These are phyloP conservation scores for Leuciscus waleckii DNA, from an alignment of 2,797 vertebrate species.

Conservation along the genomic window DNA sequence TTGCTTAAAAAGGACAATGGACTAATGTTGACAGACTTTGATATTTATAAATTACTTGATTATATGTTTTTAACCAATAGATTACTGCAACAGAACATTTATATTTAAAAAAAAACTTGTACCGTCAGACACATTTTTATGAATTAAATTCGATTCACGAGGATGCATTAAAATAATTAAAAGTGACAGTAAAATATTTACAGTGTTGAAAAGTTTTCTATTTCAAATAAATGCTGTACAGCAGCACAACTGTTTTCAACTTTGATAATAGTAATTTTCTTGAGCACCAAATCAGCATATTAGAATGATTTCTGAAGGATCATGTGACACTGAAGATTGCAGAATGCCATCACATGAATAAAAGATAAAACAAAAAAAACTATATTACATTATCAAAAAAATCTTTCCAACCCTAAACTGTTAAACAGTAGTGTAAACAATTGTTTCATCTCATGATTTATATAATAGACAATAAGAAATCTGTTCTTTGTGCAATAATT, in stretches of 20 bases:
- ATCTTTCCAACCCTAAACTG: background rate
- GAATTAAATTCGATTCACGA: background rate
- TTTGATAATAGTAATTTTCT: background rate
- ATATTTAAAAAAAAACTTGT: background rate
- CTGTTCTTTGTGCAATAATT: background rate
- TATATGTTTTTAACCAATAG: background rate
- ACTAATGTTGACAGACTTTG: background rate
- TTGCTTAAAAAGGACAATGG: conserved; percentile 2
- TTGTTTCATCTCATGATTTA: background rate
- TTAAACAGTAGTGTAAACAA: background rate
- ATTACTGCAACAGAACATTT: background rate
- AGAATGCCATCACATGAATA: background rate
- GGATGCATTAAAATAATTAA: background rate
- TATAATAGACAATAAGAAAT: no score
- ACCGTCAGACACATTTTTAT: background rate
- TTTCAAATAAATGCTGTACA: background rate
- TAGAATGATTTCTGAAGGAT: background rate
- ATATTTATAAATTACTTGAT: conserved; percentile 10
- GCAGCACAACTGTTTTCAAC: background rate
- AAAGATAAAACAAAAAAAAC: background rate
- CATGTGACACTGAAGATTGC: background rate
- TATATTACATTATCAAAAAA: background rate
- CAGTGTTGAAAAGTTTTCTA: background rate
- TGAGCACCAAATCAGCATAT: background rate
- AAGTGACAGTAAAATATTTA: background rate